Base-by-base conservation (phyloP, 2,888 invertebrate genomes). In the Heliothis peltigera region DNA sequence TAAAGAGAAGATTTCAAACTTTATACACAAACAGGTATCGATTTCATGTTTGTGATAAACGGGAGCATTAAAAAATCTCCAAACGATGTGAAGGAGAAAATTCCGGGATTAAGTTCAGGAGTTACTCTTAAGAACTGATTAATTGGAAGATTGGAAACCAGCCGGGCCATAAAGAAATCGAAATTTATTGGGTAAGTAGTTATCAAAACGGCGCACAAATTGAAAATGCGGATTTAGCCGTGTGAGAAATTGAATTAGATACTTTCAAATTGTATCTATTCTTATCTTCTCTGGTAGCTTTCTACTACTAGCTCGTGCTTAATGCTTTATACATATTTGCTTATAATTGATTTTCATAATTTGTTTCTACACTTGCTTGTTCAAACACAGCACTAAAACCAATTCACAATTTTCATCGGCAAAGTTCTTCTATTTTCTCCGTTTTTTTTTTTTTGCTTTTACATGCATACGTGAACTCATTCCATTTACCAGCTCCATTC, bases 141-240 rank as follows among this genome's bases (percentile, higher is more conserved):
- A 82, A 82, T 81, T 81, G 77, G 79, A 82, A 82, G 77, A 82
- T 77, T 78, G 82, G 76, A 80, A 81, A 79, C 75, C 75, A 65
- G 74, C 44, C 56, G 28, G 57, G 73, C 66, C 68, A 67, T 75
- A 76, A 80, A 77, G 74, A 69, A 79, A 76, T 77, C 62, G 64
- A 71, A 79, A 79, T 78, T 82, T 78, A 78, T 82, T 77, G 70
- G 55, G 17, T 70, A 75, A 77, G 64, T 75, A 67, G 66, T 69
- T 80, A 77, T 75, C 64, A 72, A 72, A 79, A 76, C 71, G 72
- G 51, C 58, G 59, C 35, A 65, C 48, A 70, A 74, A 77, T 71
- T 74, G 74, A 79, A 78, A 74, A 71, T 67, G 59, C 19, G 72
- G 62, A 66, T 70, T 70, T 53, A 60, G 48, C 52, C 35, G 39